Evolutionary conservation across 1,140 invertebrate species (phyloP).

Genomic region (Zelostemma sp.): DNA sequence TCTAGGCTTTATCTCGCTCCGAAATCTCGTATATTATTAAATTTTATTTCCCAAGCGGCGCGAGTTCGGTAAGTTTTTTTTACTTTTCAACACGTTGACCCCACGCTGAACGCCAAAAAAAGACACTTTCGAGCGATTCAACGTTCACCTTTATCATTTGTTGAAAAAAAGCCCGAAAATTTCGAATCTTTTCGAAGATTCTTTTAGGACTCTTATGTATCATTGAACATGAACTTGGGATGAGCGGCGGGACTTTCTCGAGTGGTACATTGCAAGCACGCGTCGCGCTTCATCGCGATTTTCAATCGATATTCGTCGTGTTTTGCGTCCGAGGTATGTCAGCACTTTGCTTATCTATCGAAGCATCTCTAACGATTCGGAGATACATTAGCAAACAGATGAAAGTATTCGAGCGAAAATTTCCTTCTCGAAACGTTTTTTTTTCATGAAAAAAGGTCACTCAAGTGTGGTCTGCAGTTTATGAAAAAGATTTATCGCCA

Average conservation of each 20-base stretch:
- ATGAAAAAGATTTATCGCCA: neutral
- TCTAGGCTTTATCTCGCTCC: conserved; percentile 3
- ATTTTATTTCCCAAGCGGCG: no score
- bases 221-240: conserved; percentile 7
- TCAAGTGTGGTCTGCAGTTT: no score
- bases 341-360: conserved; percentile 1
- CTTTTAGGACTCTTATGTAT: neutral
- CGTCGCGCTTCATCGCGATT: conserved; percentile 9
- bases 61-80: no score
- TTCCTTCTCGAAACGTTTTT: no score
- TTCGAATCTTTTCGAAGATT: no score
- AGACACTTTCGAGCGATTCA: no score
- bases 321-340: neutral
- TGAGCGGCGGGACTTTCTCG: conserved; percentile 3
- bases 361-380: conserved; percentile 5
- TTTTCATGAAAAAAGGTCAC: no score
- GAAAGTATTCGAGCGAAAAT: conserved; percentile 1
- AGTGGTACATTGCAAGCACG: neutral
- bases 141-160: no score
- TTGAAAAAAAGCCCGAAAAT: no score
- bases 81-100: no score
- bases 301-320: conserved; percentile 9
- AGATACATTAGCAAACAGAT: conserved; percentile 5
- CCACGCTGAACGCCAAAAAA: no score
- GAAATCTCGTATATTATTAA: no score